phyloP scores from a whole-genome alignment of 1,140 invertebrate genomes.

The Orussus abietinus region DNA sequence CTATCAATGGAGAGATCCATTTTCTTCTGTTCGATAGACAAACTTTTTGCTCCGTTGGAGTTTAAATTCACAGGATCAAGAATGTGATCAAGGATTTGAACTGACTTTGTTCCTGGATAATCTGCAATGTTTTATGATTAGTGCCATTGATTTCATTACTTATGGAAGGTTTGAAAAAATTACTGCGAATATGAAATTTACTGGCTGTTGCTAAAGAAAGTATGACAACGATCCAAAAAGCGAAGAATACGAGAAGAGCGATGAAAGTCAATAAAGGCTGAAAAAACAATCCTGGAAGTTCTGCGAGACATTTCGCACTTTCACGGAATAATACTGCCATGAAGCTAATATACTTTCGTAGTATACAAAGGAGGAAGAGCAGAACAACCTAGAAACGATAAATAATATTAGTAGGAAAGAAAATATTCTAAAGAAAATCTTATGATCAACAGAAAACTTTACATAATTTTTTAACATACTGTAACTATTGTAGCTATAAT shows the following conservation, averaged over 20 bases:
- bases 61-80: conserved; percentile 37
- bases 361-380: conserved; percentile 71
- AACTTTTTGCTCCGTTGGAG: conserved; percentile 21
- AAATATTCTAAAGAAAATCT: conserved; percentile 7
- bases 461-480: too few relatives aligned
- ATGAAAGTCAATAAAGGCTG: conserved; percentile 85
- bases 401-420: conserved; percentile 18
- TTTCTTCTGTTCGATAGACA: conserved; percentile 26
- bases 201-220: conserved; percentile 66
- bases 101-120: conserved; percentile 49
- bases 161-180: not conserved
- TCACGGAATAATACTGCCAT: conserved; percentile 81
- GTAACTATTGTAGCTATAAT: conserved; percentile 86
- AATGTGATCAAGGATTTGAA: conserved; percentile 41
- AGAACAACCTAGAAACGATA: conserved; percentile 68
- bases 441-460: conserved; percentile 3
- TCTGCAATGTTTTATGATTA: conserved; percentile 43
- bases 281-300: conserved; percentile 79
- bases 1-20: conserved; percentile 25
- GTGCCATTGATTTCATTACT: not conserved
- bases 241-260: conserved; percentile 72
- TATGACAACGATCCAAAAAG: conserved; percentile 81
- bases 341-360: conserved; percentile 76
- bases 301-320: conserved; percentile 78
- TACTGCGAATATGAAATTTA: conserved; percentile 49